Evolutionary conservation across 2,797 vertebrate species (phyloP), one percentile per base, ranked within the genome.

Genomic region (Channa striata): DNA sequence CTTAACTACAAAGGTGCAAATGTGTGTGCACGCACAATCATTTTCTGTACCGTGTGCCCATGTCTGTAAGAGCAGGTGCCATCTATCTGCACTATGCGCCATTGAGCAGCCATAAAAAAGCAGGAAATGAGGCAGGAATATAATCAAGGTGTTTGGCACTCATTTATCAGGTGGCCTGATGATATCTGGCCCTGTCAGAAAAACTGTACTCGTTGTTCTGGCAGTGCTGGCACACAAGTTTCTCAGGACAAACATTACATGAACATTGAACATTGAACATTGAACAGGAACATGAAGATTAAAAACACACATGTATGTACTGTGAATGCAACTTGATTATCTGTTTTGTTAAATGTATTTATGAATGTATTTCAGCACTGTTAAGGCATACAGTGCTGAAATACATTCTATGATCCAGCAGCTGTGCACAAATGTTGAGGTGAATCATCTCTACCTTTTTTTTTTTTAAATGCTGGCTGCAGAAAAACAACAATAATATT

Each of bases 71-170:
- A 57, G 74, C 68, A 79, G 79, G 77, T 81, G 80, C 67, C 69
- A 85, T 83, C 82, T 78, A 87, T 90, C 85, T 82, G 61, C 67
- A 76, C 51, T 57, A 82, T 47, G 86, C 80, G n/a, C 75, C 85
- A 92, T 87, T 88, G 87, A 87, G 82, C 85, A 79, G 74, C 73
- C 67, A 78, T 85, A 81, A 87, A 91, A 82, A 80, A 85, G 52
- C 56, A 81, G 90, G 87, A 91, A 90, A 92, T 92, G 85, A 92
- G 83, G 82, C 83, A 74, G 82, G 79, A 71, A 85, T 83, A 85
- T 85, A 88, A 91, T 89, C 82, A 84, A 89, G 77, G 83, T 37
- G 46, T 89, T 85, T 85, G 83, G 54, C 73, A 40, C 66, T 79
- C 74, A 46, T 91, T 83, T 64, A 86, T 89, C 84, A 82, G 79